These are phyloP conservation scores for Norana najaformis DNA, from an alignment of 2,888 invertebrate species.

Conservation along the genomic window DNA sequence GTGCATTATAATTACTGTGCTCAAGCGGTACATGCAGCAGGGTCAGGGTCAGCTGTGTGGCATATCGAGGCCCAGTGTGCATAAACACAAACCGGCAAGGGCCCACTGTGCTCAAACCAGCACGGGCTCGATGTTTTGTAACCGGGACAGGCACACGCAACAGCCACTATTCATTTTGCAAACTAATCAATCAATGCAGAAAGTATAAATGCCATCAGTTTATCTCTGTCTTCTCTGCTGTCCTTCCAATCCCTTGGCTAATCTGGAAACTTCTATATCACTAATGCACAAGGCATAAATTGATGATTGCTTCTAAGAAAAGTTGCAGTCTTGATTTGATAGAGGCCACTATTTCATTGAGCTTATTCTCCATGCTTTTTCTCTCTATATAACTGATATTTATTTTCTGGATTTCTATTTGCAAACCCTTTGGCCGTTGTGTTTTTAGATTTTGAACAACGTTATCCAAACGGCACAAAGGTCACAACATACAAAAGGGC, in stretches of 20 bases:
- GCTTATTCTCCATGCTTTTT: background rate
- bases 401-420: background rate
- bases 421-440: background rate
- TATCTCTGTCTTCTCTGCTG: background rate
- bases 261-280: background rate
- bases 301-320: too few species aligned
- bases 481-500: conserved; percentile 73
- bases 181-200: too few species aligned
- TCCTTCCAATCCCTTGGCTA: background rate
- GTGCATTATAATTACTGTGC: too few species aligned
- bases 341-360: background rate
- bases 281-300: background rate
- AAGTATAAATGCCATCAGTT: too few species aligned
- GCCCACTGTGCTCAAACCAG: too few species aligned
- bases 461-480: conserved; percentile 74
- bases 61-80: too few species aligned
- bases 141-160: too few species aligned
- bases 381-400: background rate
- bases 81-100: too few species aligned
- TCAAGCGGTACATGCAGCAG: too few species aligned
- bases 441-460: conserved; percentile 63
- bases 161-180: too few species aligned
- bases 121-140: too few species aligned
- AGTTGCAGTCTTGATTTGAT: background rate
- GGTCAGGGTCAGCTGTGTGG: too few species aligned